These are phyloP conservation scores for Morelia viridis DNA, from an alignment of 2,797 vertebrate genomes.

Conservation along the genomic window DNA sequence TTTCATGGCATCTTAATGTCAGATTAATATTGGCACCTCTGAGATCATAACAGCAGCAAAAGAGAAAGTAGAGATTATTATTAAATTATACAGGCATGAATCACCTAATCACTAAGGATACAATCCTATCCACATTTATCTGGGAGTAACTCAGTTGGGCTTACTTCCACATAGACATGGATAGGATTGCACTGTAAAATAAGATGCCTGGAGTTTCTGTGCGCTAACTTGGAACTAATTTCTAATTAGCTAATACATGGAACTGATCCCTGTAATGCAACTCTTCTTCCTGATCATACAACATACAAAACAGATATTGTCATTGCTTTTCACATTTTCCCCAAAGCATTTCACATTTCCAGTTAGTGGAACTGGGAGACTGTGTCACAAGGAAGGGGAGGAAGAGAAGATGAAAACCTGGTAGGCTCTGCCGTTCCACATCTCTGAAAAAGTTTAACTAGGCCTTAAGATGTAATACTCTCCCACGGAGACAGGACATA, in stretches of 20 bases:
- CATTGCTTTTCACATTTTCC: too few relatives aligned
- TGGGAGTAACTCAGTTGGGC: not conserved
- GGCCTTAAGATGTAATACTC: not conserved
- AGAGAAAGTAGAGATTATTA: conserved; percentile 31
- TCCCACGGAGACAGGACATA: conserved; percentile 6
- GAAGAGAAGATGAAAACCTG: too few relatives aligned
- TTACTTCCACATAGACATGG: not conserved
- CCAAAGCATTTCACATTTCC: too few relatives aligned
- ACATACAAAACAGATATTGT: too few relatives aligned
- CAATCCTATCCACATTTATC: not conserved
- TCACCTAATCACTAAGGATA: too few relatives aligned
- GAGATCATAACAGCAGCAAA: conserved; percentile 52
- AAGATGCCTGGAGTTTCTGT: conserved; percentile 29
- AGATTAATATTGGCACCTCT: conserved; percentile 45
- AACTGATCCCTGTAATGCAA: too few relatives aligned
- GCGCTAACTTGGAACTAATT: conserved; percentile 10
- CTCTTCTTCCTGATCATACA: too few relatives aligned
- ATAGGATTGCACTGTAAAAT: rapidly evolving
- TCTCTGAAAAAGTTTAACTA: not conserved
- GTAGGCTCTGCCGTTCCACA: not conserved
- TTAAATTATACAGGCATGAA: conserved; percentile 32
- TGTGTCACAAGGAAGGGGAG: too few relatives aligned
- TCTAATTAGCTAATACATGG: too few relatives aligned
- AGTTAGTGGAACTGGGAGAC: too few relatives aligned
- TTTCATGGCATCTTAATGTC: conserved; percentile 58